These are phyloP conservation scores for Novumbra hubbsi DNA, from an alignment of 2,797 vertebrate genomes.

Conservation along the genomic window DNA sequence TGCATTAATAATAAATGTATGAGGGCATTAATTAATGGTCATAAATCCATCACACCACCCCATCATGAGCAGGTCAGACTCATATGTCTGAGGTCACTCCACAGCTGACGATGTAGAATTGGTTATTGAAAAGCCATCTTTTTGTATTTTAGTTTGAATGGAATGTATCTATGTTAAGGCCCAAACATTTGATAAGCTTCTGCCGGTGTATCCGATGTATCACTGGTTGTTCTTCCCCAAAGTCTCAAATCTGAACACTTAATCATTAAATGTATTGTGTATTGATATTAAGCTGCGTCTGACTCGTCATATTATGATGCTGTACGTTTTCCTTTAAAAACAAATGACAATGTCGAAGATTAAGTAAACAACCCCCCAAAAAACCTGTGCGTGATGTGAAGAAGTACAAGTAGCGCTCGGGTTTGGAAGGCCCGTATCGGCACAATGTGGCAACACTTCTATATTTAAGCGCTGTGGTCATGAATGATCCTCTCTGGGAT, in stretches of 20 bases:
- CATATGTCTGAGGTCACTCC: slow-evolving; percentile 24
- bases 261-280: background rate
- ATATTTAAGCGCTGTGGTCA: slow-evolving; percentile 66
- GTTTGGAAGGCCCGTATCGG: slow-evolving; percentile 1
- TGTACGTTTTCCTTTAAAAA: background rate
- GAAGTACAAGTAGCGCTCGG: background rate
- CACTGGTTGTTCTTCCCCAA: background rate
- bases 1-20: slow-evolving; percentile 19
- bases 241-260: background rate
- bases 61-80: slow-evolving; percentile 22
- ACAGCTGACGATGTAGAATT: slow-evolving; percentile 13
- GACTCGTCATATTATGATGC: background rate
- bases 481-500: slow-evolving; percentile 59
- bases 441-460: slow-evolving; percentile 46
- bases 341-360: background rate
- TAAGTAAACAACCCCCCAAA: background rate
- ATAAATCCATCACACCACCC: slow-evolving; percentile 20
- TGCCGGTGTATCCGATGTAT: background rate
- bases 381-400: background rate
- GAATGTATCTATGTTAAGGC: background rate
- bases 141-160: background rate
- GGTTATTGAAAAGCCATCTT: background rate
- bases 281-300: background rate
- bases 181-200: background rate
- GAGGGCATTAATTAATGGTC: slow-evolving; percentile 16